Base-by-base conservation (phyloP, 2,113 vertebrate species). In the Sterna hirundo region DNA sequence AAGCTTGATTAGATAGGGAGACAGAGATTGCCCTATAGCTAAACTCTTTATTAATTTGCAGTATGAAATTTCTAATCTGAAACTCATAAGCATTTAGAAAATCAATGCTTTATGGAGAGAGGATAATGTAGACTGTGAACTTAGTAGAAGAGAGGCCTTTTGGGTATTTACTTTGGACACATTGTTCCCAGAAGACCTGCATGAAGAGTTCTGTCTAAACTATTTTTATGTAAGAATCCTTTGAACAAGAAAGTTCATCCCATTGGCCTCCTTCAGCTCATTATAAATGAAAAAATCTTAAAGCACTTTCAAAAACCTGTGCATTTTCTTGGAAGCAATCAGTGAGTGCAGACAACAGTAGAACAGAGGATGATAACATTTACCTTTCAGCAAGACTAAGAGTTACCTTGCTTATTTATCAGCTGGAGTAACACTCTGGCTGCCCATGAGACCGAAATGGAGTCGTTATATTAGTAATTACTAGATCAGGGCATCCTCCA, bases 11-110 rank as follows among this genome's bases (percentile, higher is more conserved):
- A 95, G 85, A 77, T 20, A 21, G 77, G 52, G 82, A 96, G 75
- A 83, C 69, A 94, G 77, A 94, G 44, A 93, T 81, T 94, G 87
- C 69, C 95, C 92, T 96, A 66, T 78, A 97, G 82, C 66, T 97
- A 96, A 97, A 97, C 10, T 84, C 71, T 88, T 95, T 95, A 93
- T 95, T 97, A 96, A 96, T 96, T 96, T 96, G 58, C 44, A 40
- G 74, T 57, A 76, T 64, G 86, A 96, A 95, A 96, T 96, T 97
- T 95, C 77, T 95, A 86, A 90, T 87, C 93, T 95, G 88, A 97
- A 97, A 98, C 84, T 85, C 78, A 87, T 75, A 97, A 78, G 49
- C 77, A 77, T 96, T 97, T 98, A 95, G 91, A 96, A 96, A 96
- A 96, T 46, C 88, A 96, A 22, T 95, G 86, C 34, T 96, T 97